phyloP scores from a whole-genome alignment of 2,113 vertebrate species.

The Tamias sibiricus region DNA sequence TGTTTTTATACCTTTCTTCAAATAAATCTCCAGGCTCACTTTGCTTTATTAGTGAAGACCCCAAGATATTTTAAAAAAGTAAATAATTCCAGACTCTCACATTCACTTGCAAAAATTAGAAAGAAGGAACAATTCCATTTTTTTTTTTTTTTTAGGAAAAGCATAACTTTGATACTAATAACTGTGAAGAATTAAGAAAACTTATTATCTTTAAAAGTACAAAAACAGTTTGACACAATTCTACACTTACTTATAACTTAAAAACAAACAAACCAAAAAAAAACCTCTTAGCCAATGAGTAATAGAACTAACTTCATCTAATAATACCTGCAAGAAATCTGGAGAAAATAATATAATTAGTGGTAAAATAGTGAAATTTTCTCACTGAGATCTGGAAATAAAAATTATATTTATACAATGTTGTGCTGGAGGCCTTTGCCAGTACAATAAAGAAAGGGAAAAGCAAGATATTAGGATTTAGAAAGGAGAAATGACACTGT shows the following conservation, averaged over 20 bases:
- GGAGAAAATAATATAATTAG: not conserved
- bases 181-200: not conserved
- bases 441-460: not conserved
- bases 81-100: not conserved
- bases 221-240: not conserved
- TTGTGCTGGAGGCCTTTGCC: not conserved
- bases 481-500: not conserved
- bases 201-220: not conserved
- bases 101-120: not conserved
- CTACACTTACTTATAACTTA: not conserved
- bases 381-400: not conserved
- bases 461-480: not conserved
- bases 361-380: not conserved
- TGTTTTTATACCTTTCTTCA: not conserved
- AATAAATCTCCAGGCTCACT: not conserved
- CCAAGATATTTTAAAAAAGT: not conserved
- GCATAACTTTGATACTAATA: not conserved
- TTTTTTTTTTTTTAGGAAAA: not conserved
- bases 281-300: not conserved
- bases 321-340: not conserved
- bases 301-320: constrained; percentile 18
- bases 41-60: not conserved
- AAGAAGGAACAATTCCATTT: not conserved
- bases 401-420: not conserved
- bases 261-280: not conserved